These are phyloP conservation scores for Chrysolina americana DNA, from an alignment of 2,888 invertebrate species.

Conservation along the genomic window DNA sequence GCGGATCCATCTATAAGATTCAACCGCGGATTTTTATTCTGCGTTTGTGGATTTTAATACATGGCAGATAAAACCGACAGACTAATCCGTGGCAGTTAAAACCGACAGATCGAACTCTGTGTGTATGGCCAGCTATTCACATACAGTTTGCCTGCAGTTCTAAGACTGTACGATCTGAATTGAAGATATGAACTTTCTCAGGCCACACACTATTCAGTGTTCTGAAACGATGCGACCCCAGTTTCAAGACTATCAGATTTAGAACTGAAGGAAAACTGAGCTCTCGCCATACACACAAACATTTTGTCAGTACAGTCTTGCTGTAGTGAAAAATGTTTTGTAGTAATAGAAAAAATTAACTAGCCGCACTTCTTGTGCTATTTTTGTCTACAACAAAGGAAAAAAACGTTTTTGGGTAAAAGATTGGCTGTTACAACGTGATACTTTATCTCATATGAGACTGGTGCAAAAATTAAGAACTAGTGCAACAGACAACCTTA, in stretches of 20 bases:
- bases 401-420: constrained; percentile 35
- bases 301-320: constrained; percentile 34
- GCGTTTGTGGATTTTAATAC: no score
- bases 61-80: no score
- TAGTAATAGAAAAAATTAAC: constrained; percentile 18
- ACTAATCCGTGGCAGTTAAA: no score
- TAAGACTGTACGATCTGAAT: constrained; percentile 39
- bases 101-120: background rate
- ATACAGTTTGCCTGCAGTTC: constrained; percentile 33
- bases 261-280: constrained; percentile 38
- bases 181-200: constrained; percentile 33
- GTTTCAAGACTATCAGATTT: constrained; percentile 33
- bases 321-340: constrained; percentile 25
- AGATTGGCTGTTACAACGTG: constrained; percentile 38
- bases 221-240: constrained; percentile 30
- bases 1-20: no score
- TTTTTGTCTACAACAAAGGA: constrained; percentile 35
- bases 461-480: constrained; percentile 32
- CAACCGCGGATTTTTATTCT: no score
- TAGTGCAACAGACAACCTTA: constrained; percentile 33
- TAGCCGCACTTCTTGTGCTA: constrained; percentile 36
- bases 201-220: constrained; percentile 30
- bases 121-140: constrained; percentile 16
- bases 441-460: constrained; percentile 38
- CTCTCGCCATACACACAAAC: constrained; percentile 34